Percentiles rank a stretch among this genome's conserved stretches.
These are phyloP conservation scores for Dermatemys mawii DNA, from an alignment of 2,113 vertebrate species.

Conservation along the genomic window DNA sequence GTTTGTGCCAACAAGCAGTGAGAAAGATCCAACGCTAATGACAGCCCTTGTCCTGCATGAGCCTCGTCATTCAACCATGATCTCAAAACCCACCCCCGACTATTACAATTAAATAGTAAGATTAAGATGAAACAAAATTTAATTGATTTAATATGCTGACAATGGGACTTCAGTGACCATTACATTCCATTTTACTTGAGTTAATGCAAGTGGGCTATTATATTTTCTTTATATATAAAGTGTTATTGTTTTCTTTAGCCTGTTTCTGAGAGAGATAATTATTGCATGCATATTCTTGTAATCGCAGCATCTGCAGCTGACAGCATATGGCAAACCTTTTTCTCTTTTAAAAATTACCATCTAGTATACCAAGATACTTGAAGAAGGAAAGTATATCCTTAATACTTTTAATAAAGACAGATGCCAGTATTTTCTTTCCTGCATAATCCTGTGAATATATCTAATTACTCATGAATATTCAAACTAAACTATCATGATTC, in stretches of 20 bases:
- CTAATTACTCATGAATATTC: constrained; percentile 68
- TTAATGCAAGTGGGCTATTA: neutral
- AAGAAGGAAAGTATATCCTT: constrained; percentile 54
- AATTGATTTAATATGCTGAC: neutral
- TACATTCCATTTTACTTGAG: neutral
- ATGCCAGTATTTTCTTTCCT: constrained; percentile 35
- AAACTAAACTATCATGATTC: constrained; percentile 44
- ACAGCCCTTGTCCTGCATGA: neutral
- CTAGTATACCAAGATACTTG: constrained; percentile 9
- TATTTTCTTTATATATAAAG: neutral
- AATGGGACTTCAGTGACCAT: neutral
- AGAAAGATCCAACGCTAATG: neutral
- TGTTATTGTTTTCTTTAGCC: neutral
- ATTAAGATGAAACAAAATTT: neutral
- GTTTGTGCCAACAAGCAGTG: neutral
- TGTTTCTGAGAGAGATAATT: neutral
- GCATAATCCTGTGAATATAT: neutral
- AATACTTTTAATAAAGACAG: constrained; percentile 32
- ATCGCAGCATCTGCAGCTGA: neutral
- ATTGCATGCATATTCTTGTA: constrained; percentile 16
- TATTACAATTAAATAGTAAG: neutral
- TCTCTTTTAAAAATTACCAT: neutral
- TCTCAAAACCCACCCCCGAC: neutral
- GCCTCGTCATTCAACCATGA: neutral
- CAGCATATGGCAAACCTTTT: constrained; percentile 5